phyloP scores from a whole-genome alignment of 2,113 vertebrate genomes.

The Notarius lentiginosus region DNA sequence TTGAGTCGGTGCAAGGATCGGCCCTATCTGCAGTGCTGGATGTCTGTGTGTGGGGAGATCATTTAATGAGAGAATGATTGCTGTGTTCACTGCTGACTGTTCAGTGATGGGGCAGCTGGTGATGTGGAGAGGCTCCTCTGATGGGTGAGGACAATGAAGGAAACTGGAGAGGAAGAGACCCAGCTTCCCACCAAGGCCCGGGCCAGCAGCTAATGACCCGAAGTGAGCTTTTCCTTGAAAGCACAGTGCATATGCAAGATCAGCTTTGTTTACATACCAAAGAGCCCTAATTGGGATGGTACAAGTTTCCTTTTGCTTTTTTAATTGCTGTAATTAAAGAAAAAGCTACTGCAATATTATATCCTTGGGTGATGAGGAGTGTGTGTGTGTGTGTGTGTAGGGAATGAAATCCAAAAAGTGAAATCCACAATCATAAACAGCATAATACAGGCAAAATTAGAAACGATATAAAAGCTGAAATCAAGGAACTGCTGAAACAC shows the following conservation, averaged over 20 bases:
- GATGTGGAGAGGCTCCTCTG: slow-evolving; percentile 71
- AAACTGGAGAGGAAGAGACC: slow-evolving; percentile 75
- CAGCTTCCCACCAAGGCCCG: slow-evolving; percentile 65
- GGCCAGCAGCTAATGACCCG: slow-evolving; percentile 62
- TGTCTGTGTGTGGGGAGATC: slow-evolving; percentile 70
- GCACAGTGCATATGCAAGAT: slow-evolving; percentile 28
- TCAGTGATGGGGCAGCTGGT: slow-evolving; percentile 73
- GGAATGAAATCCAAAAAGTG: not conserved
- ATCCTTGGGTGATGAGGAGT: not conserved
- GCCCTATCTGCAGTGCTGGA: slow-evolving; percentile 71
- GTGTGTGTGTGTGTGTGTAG: not conserved
- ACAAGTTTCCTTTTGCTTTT: slow-evolving; percentile 30
- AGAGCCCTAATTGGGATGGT: slow-evolving; percentile 41
- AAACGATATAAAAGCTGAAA: not conserved
- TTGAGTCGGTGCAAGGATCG: slow-evolving; percentile 71
- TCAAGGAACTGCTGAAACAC: not conserved
- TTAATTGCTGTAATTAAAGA: slow-evolving; percentile 25
- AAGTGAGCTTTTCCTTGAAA: slow-evolving; percentile 59
- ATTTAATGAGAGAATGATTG: slow-evolving; percentile 78
- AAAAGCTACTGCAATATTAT: not conserved
- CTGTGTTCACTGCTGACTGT: slow-evolving; percentile 78
- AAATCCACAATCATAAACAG: not conserved
- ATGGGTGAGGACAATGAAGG: slow-evolving; percentile 69
- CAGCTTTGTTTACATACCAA: slow-evolving; percentile 50
- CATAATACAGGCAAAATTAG: not conserved